Evolutionary conservation across 2,888 invertebrate species (phyloP).

Genomic region (Salpingus planirostris): DNA sequence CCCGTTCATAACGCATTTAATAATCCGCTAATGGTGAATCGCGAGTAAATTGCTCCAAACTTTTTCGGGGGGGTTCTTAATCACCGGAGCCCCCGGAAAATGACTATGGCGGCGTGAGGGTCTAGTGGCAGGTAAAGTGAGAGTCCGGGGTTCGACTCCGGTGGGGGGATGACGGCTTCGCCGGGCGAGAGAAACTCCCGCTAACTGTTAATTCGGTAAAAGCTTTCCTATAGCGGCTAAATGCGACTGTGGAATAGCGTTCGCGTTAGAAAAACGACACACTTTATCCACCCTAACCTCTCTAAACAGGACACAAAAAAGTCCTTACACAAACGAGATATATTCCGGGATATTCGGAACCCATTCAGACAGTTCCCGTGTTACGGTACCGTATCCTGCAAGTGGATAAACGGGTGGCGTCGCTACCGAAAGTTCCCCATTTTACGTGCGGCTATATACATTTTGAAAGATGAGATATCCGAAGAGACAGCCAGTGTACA

Average conservation of each 20-base stretch:
- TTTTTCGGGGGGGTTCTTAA: no score
- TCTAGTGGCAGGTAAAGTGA: no score
- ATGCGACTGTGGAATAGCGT: constrained; percentile 32
- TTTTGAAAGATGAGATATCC: not conserved
- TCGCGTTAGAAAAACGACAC: constrained; percentile 29
- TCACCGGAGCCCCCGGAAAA: no score
- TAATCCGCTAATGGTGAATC: no score
- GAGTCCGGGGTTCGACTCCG: no score
- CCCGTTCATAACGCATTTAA: no score
- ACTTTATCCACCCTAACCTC: constrained; percentile 27
- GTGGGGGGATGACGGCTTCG: no score
- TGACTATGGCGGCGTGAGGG: no score
- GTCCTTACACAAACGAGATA: constrained; percentile 33
- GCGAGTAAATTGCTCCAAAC: no score
- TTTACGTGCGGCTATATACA: no score
- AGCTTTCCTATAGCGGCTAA: constrained; percentile 38
- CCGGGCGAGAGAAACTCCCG: constrained; percentile 15
- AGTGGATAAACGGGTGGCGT: constrained; percentile 11
- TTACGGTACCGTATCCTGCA: no score
- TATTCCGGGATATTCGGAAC: constrained; percentile 13
- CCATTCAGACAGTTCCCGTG: constrained; percentile 15
- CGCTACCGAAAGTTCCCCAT: no score
- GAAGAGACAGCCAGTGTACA: constrained; percentile 1
- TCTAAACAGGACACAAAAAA: constrained; percentile 29
- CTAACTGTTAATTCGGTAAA: constrained; percentile 40